These are phyloP conservation scores for Camponotus pennsylvanicus DNA, from an alignment of 1,140 invertebrate genomes.

Conservation along the genomic window DNA sequence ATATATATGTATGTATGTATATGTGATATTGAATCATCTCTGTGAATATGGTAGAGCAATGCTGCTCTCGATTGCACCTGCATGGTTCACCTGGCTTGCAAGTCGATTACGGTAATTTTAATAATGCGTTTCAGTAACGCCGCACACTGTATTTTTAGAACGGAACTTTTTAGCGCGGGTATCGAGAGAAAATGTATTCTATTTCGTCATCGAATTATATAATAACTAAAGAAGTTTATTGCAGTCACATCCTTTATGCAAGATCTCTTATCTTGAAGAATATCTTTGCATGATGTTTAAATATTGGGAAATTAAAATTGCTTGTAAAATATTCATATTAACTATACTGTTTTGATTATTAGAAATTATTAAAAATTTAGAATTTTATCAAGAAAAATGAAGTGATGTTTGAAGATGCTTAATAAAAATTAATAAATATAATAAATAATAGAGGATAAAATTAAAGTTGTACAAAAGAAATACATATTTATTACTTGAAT, in stretches of 20 bases:
- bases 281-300: background rate
- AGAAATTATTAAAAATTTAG: background rate
- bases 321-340: background rate
- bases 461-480: background rate
- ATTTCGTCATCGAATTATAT: constrained; percentile 4
- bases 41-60: constrained; percentile 25
- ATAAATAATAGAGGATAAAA: background rate
- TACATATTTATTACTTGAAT: background rate
- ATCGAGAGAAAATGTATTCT: background rate
- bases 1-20: too few species aligned
- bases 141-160: constrained; percentile 13
- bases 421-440: background rate
- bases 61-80: constrained; percentile 64
- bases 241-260: background rate
- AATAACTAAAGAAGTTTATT: constrained; percentile 13
- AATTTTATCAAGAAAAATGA: background rate
- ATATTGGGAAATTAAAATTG: background rate
- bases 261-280: background rate
- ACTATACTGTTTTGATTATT: background rate
- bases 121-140: constrained; percentile 17
- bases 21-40: constrained; percentile 32
- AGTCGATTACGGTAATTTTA: constrained; percentile 53
- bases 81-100: constrained; percentile 66
- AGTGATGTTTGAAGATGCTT: background rate
- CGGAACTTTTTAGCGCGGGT: background rate